phyloP scores from a whole-genome alignment of 2,113 vertebrate genomes.

The Halcyon malimbica region DNA sequence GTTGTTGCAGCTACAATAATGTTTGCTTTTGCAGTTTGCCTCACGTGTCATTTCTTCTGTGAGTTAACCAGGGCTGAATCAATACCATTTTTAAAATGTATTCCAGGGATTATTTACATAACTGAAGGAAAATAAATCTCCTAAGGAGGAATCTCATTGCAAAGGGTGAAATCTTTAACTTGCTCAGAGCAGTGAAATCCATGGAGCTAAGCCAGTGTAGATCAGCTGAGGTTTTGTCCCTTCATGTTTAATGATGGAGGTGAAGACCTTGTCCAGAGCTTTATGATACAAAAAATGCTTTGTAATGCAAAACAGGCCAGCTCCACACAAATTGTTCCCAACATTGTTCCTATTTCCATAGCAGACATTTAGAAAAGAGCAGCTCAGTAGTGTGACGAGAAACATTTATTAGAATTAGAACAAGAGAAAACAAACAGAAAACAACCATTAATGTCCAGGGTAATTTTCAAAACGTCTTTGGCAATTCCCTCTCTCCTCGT shows the following conservation, averaged over 20 bases:
- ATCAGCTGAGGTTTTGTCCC: neutral
- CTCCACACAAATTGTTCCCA: neutral
- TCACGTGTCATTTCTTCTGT: rapidly evolving
- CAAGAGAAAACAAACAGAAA: slow-evolving; percentile 9
- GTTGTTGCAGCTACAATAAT: neutral
- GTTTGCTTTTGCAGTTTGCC: neutral
- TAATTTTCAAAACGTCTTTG: slow-evolving; percentile 40
- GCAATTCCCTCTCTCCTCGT: slow-evolving; percentile 48
- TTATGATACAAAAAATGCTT: neutral
- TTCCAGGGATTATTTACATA: neutral
- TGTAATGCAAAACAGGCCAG: neutral
- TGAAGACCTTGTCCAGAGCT: neutral
- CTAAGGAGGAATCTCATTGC: neutral
- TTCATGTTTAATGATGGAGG: neutral
- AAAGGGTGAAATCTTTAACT: neutral
- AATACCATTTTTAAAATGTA: neutral
- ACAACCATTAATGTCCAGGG: slow-evolving; percentile 8
- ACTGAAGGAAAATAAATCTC: neutral
- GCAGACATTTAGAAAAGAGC: neutral
- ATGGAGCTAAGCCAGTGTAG: neutral
- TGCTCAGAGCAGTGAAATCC: neutral
- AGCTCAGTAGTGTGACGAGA: neutral
- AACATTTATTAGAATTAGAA: slow-evolving; percentile 45
- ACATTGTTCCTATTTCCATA: neutral
- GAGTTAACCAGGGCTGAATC: neutral